phyloP scores from a whole-genome alignment of 2,888 invertebrate species.

The Hemithea aestivaria region DNA sequence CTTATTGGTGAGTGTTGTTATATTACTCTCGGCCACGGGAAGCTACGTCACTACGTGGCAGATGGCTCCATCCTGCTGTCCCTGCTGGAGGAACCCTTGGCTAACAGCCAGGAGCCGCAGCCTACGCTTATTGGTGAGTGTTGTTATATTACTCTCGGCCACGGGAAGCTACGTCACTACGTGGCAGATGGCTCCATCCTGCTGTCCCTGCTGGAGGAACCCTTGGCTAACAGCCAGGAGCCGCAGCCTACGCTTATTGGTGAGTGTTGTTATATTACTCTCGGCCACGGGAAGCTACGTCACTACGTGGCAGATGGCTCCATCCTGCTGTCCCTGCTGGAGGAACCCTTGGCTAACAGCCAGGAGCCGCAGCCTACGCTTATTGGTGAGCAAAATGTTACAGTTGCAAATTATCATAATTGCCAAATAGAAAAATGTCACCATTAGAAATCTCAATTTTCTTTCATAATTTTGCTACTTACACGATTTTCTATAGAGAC shows the following conservation, averaged over 20 bases:
- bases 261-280: too few species aligned
- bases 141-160: too few species aligned
- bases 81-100: conserved; percentile 93
- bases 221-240: conserved; percentile 94
- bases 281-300: conserved; percentile 70
- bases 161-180: conserved; percentile 82
- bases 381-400: conserved; percentile 76
- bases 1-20: conserved; percentile 76
- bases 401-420: too few species aligned
- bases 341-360: conserved; percentile 95
- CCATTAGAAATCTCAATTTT: too few species aligned
- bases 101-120: conserved; percentile 95
- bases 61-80: conserved; percentile 94
- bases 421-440: too few species aligned
- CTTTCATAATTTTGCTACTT: too few species aligned
- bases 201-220: conserved; percentile 93
- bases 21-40: conserved; percentile 77
- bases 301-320: conserved; percentile 96
- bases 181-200: conserved; percentile 94
- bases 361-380: conserved; percentile 97
- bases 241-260: conserved; percentile 93
- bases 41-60: conserved; percentile 88
- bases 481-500: too few species aligned
- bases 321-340: conserved; percentile 91
- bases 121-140: conserved; percentile 87